These are phyloP conservation scores for Ranitomeya variabilis DNA, from an alignment of 2,113 vertebrate genomes.

Conservation along the genomic window DNA sequence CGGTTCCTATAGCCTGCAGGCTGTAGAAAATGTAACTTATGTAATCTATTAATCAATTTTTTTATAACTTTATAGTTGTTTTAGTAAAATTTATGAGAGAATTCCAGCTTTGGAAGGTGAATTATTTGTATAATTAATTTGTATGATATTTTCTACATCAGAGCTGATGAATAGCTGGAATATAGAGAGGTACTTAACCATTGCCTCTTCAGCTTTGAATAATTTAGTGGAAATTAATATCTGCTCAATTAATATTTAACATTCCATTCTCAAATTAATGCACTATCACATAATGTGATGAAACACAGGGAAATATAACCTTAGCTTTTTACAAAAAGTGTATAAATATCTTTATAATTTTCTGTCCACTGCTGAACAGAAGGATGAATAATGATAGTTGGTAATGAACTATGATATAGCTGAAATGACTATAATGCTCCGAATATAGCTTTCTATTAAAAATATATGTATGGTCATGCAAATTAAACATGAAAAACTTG, in stretches of 20 bases:
- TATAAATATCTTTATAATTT: slow-evolving; percentile 3
- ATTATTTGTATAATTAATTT: not conserved
- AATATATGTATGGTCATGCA: not conserved
- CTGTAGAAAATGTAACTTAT: no score
- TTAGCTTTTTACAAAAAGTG: not conserved
- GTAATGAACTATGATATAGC: not conserved
- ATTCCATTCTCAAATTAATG: slow-evolving; percentile 29
- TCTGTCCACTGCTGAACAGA: not conserved
- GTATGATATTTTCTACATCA: slow-evolving; percentile 7
- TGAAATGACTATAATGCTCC: not conserved
- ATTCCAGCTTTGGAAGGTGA: not conserved
- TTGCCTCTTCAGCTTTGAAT: not conserved
- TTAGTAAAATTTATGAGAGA: not conserved
- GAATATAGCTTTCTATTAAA: not conserved
- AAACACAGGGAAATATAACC: not conserved
- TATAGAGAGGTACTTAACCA: slow-evolving; percentile 7
- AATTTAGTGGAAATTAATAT: slow-evolving; percentile 35
- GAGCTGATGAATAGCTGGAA: slow-evolving; percentile 9
- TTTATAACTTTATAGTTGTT: no score
- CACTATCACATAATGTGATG: not conserved
- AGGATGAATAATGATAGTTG: not conserved
- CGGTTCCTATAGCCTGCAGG: no score
- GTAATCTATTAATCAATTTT: no score
- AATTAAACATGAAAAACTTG: no score
- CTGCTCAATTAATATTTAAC: slow-evolving; percentile 33